Evolutionary conservation across 2,113 vertebrate genomes (phyloP), one percentile per base, ranked within the genome.

Genomic region (Dolichallabes microphthalmus): DNA sequence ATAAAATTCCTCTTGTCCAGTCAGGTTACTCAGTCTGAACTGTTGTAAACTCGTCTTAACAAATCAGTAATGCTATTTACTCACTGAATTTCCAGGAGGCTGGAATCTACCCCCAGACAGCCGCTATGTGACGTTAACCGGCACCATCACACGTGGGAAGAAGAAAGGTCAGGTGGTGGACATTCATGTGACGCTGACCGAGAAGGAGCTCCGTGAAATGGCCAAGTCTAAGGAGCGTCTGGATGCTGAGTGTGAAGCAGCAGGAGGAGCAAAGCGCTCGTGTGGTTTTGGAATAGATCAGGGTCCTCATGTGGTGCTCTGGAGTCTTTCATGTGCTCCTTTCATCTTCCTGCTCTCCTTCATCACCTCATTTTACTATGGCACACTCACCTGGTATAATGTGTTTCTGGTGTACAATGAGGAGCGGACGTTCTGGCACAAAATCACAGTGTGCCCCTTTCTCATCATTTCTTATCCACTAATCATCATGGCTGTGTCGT

Each of bases 381-480:
- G 98, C 88, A 99, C 98, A 4, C 97, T 99, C 90, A 98, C 98
- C 86, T 99, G 98, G 98, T 99, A 99, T 92, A 99, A 98, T 61
- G 96, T 99, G 84, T 99, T 99, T 92, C 94, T 99, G 86, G 98
- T 99, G 77, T 99, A 99, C 93, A 99, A 99, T 0, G 98, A 99
- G 92, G 97, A 99, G 88, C 96, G 98, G 94, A 99, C 97, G 88
- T 99, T 99, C 93, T 99, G 98, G 97, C 98, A 99, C 92, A 99
- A 99, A 93, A 96, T 99, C 30, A 98, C 96, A 1, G 95, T 95
- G 86, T 99, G 98, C 85, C 98, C 98, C 30, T 97, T 97, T 88
- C 95, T 99, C 85, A 97, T 99, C 77, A 96, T 99, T 88, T 98
- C 97, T 93, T 99, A 99, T 87, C 98, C 98, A 2, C 91, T 97